Conservation (phyloP, 2,888 invertebrate species). For the Scaptomyza cyrtandrae region DNA sequence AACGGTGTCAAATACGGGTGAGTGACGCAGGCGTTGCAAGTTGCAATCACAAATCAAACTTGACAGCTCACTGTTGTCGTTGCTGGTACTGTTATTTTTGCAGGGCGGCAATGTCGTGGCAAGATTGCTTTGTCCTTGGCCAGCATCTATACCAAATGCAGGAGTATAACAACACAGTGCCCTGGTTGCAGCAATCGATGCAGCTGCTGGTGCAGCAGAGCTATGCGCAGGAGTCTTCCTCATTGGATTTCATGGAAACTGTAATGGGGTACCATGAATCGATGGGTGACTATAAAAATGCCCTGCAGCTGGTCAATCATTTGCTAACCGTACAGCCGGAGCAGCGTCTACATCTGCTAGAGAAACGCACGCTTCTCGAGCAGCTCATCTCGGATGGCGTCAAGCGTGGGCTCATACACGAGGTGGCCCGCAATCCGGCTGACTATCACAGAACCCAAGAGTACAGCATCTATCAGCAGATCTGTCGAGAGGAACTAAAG, state of each 20-base stretch:
- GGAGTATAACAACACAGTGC: slow-evolving; percentile 95
- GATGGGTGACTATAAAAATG: slow-evolving; percentile 89
- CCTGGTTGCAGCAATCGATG: slow-evolving; percentile 97
- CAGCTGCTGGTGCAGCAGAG: slow-evolving; percentile 88
- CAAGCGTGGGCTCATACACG: slow-evolving; percentile 69
- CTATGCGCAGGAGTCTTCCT: slow-evolving; percentile 55
- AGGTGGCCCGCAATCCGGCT: slow-evolving; percentile 40
- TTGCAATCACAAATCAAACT: slow-evolving; percentile 44
- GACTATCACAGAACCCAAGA: slow-evolving; percentile 70
- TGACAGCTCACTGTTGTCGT: slow-evolving; percentile 14
- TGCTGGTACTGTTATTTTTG: slow-evolving; percentile 18
- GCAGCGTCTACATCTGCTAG: slow-evolving; percentile 91
- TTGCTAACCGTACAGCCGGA: slow-evolving; percentile 90
- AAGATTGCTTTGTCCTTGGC: slow-evolving; percentile 98
- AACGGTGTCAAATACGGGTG: slow-evolving; percentile 93
- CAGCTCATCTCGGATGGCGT: slow-evolving; percentile 87
- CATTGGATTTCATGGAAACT: slow-evolving; percentile 78
- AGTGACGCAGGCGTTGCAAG: slow-evolving; percentile 38
- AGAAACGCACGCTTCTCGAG: slow-evolving; percentile 94
- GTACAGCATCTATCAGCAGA: slow-evolving; percentile 84
- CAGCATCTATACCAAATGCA: slow-evolving; percentile 93
- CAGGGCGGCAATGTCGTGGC: slow-evolving; percentile 90
- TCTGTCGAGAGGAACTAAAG: slow-evolving; percentile 74
- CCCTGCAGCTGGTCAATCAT: slow-evolving; percentile 93
- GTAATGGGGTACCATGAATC: slow-evolving; percentile 74